phyloP scores from a whole-genome alignment of 2,888 invertebrate species.

The Terebella lapidaria region DNA sequence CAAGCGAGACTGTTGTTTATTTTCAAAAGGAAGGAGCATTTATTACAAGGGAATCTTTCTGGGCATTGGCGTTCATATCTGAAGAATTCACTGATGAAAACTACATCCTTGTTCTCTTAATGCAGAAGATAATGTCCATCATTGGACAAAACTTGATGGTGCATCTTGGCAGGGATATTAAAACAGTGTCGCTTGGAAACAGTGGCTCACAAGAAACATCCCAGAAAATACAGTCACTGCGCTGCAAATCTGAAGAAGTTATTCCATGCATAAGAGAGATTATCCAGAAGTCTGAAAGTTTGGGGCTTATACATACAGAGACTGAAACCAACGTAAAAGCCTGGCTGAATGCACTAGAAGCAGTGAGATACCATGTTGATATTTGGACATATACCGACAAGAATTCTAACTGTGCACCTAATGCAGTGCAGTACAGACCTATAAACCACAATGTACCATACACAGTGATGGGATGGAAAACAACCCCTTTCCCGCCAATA shows the following conservation, averaged over 20 bases:
- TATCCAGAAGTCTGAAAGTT: too few relatives aligned
- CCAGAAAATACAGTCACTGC: too few relatives aligned
- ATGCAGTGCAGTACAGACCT: background rate
- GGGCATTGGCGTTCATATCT: background rate
- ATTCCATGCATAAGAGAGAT: too few relatives aligned
- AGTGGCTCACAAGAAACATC: background rate
- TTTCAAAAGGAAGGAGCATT: background rate
- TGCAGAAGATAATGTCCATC: background rate
- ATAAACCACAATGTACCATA: background rate
- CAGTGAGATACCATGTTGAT: too few relatives aligned
- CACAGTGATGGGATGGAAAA: background rate
- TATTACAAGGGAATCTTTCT: background rate
- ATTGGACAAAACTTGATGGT: background rate
- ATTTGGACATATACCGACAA: too few relatives aligned
- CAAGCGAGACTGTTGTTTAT: background rate
- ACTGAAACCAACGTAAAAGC: too few relatives aligned
- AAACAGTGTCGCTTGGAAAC: background rate
- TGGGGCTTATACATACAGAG: too few relatives aligned
- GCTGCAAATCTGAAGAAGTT: too few relatives aligned
- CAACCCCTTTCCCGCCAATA: background rate
- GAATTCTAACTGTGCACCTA: background rate
- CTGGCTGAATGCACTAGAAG: background rate
- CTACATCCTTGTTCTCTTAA: background rate
- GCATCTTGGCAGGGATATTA: background rate
- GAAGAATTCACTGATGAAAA: background rate